phyloP scores from a whole-genome alignment of 2,888 invertebrate genomes.

The Spilosoma lubricipeda region DNA sequence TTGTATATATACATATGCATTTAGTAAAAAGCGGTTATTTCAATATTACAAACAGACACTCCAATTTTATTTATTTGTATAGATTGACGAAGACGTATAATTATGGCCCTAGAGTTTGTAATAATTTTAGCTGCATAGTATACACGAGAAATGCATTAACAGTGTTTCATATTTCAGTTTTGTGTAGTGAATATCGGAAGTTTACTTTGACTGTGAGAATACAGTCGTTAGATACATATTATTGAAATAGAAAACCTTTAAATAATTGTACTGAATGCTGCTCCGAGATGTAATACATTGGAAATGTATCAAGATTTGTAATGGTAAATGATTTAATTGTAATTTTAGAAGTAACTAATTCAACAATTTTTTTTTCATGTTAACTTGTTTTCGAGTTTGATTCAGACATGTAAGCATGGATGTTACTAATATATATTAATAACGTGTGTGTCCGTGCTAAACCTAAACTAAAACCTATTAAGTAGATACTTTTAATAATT shows the following conservation, averaged over 20 bases:
- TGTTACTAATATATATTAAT: not conserved
- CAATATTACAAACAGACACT: too few relatives aligned
- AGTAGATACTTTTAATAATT: not conserved
- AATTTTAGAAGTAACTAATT: not conserved
- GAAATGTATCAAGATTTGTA: constrained; percentile 8
- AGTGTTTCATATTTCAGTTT: constrained; percentile 16
- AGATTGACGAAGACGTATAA: too few relatives aligned
- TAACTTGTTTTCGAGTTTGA: not conserved
- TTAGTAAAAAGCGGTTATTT: too few relatives aligned
- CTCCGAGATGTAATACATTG: constrained; percentile 9
- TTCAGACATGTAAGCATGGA: not conserved
- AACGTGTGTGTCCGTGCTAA: not conserved
- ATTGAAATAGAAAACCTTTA: constrained; percentile 12
- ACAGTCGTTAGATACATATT: constrained; percentile 11
- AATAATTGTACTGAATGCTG: constrained; percentile 11
- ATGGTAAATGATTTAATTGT: constrained; percentile 7
- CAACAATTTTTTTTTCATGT: not conserved
- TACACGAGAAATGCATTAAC: not conserved
- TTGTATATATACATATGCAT: too few relatives aligned
- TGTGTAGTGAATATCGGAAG: not conserved
- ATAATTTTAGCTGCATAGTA: not conserved
- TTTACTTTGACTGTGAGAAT: constrained; percentile 1
- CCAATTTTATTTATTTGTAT: too few relatives aligned
- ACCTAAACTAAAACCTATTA: not conserved
- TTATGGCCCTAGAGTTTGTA: not conserved